Evolutionary conservation across 2,888 invertebrate genomes (phyloP).

Genomic region (Eilema sororculum): DNA sequence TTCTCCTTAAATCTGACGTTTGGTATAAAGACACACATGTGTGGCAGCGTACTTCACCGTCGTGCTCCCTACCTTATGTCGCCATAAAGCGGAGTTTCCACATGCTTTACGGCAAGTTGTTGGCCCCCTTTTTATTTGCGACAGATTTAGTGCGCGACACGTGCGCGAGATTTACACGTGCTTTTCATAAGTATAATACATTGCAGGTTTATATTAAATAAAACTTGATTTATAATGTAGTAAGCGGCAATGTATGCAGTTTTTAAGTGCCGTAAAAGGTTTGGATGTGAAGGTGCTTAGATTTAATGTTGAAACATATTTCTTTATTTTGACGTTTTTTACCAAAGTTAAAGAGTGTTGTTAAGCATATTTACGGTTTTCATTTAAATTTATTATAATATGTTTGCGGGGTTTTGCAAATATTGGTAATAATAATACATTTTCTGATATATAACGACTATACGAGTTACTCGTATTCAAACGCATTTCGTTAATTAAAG

Average conservation of each 20-base stretch:
- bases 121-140: conserved; percentile 61
- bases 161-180: conserved; percentile 63
- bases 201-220: conserved; percentile 53
- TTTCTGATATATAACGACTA: neutral
- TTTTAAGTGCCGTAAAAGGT: conserved; percentile 41
- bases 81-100: conserved; percentile 78
- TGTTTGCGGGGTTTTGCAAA: neutral
- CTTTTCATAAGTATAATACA: conserved; percentile 55
- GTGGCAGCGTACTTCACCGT: conserved; percentile 48
- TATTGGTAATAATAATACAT: neutral
- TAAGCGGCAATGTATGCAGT: conserved; percentile 41
- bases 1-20: conserved; percentile 67
- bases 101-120: conserved; percentile 73
- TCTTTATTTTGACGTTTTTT: neutral
- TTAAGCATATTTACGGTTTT: neutral
- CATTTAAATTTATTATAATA: neutral
- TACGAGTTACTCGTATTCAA: neutral
- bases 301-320: neutral
- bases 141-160: conserved; percentile 67
- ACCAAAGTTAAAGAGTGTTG: neutral
- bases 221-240: conserved; percentile 44
- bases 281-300: neutral
- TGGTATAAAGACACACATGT: conserved; percentile 41
- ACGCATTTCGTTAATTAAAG: neutral
- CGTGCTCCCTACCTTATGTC: conserved; percentile 57